phyloP scores from a whole-genome alignment of 2,888 invertebrate genomes.

The Ichneumon xanthorius region DNA sequence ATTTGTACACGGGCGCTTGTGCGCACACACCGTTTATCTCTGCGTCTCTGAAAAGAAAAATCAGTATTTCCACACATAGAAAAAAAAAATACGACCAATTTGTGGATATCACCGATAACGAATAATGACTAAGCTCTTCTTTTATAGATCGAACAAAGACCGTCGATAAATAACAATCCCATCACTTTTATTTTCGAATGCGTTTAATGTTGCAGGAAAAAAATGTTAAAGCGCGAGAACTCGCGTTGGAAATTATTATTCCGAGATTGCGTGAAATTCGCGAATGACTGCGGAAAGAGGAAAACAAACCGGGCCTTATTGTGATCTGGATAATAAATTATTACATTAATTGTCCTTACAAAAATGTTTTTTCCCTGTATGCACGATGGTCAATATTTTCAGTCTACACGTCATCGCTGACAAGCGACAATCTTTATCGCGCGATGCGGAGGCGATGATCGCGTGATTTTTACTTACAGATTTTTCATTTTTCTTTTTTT shows the following conservation, averaged over 20 bases:
- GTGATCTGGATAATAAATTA: neutral
- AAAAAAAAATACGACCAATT: conserved; percentile 25
- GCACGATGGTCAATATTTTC: neutral
- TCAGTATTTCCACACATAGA: neutral
- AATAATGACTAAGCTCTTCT: too few relatives aligned
- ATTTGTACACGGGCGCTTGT: neutral
- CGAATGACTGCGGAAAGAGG: neutral
- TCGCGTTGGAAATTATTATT: too few relatives aligned
- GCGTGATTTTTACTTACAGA: conserved; percentile 35
- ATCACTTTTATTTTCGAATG: too few relatives aligned
- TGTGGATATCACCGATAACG: neutral
- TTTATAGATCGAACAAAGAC: too few relatives aligned
- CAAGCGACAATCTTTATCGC: conserved; percentile 33
- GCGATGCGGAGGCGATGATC: conserved; percentile 26
- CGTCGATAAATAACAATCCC: too few relatives aligned
- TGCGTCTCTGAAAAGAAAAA: neutral
- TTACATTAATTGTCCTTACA: neutral
- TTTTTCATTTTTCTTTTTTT: neutral
- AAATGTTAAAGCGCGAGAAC: too few relatives aligned
- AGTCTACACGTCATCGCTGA: neutral
- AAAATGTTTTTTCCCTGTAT: neutral
- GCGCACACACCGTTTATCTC: neutral
- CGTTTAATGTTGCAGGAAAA: too few relatives aligned
- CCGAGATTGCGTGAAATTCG: neutral
- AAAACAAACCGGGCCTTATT: neutral